Evolutionary conservation across 2,113 vertebrate genomes (phyloP).

Genomic region (Nanger granti): DNA sequence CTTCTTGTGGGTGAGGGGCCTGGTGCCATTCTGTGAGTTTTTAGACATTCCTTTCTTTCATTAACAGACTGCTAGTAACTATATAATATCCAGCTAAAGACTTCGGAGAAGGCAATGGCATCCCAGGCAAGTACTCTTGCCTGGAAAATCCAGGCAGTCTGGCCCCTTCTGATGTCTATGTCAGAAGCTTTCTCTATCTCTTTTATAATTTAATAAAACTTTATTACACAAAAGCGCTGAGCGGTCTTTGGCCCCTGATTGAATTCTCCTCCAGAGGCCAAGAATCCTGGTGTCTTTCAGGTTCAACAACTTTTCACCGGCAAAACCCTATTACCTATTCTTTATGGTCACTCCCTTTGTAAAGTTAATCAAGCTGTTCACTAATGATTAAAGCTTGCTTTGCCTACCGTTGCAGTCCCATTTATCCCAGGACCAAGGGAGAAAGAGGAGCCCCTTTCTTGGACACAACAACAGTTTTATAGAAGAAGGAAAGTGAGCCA

Average conservation of each 20-base stretch:
- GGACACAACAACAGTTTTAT: not conserved
- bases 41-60: not conserved
- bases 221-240: not conserved
- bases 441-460: not conserved
- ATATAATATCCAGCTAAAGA: not conserved
- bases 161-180: not conserved
- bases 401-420: not conserved
- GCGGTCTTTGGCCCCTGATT: accelerated
- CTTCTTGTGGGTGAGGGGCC: not conserved
- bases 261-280: not conserved
- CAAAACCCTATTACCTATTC: not conserved
- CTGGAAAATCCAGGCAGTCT: not conserved
- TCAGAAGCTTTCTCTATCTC: not conserved
- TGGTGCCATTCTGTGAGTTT: not conserved
- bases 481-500: not conserved
- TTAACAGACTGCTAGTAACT: not conserved
- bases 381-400: not conserved
- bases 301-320: not conserved
- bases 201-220: not conserved
- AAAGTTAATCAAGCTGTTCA: not conserved
- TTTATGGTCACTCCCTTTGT: not conserved
- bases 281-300: not conserved
- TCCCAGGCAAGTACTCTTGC: too few species aligned
- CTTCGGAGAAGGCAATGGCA: too few species aligned
- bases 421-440: not conserved